Base-by-base conservation (phyloP, 2,888 invertebrate genomes). In the Pollenia angustigena region DNA sequence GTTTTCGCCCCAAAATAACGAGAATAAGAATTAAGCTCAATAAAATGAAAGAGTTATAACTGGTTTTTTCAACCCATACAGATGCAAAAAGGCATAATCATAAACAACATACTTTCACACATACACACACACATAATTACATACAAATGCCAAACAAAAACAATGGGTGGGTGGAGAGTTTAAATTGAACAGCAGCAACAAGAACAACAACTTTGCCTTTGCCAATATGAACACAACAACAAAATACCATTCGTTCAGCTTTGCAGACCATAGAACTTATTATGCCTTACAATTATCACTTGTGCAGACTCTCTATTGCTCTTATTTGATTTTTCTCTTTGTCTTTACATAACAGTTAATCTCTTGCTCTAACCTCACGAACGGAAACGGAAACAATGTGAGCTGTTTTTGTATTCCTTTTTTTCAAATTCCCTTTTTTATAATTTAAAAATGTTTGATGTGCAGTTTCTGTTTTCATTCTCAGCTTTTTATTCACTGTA, bases 1-100 rank as follows among this genome's bases (percentile, higher is more conserved):
- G 87, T 87, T 87, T 87, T 87, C 87, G 85, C 84, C 87, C 87
- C 87, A 87, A 87, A 87, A 87, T 78, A 85, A 87, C 74, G 81
- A 85, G 84, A 87, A 87, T 87, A 87, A 87, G 74, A 68, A 85
- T 87, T 81, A 85, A 81, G 68, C 87, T 87, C 87, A 87, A 85
- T 85, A 64, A 87, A 87, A 78, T 85, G 81, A 87, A 87, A 85
- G 87, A 87, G 87, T 87, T 87, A 87, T 85, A 85, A 87, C 87
- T 85, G 71, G 78, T 66, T 78, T 68, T 81, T 44, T 44, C 14
- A 58, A 32, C 42, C 68, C 69, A 62, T 6, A 32, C 40, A 54
- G 42, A 32, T 58, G 16, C 16, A 58, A 46, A 44, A 66, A 78
- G 54, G 46, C 66, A 56, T 48, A 58, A 79, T 69, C 69, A 60